Conservation (phyloP, 2,113 vertebrate genomes). For the Cyprinodon tularosa region DNA sequence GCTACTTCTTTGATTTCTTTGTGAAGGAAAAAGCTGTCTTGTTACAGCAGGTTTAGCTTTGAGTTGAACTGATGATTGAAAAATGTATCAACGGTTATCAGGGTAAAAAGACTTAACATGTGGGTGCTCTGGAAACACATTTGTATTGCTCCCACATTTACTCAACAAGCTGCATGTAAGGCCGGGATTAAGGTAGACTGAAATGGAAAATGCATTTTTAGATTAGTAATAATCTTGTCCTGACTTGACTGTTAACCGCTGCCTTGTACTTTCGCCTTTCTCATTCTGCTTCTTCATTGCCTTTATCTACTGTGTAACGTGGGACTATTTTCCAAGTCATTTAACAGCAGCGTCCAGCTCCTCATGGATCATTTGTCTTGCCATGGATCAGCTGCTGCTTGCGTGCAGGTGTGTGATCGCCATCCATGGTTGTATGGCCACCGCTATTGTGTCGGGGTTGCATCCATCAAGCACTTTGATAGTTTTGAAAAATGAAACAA, state of each 20-base stretch:
- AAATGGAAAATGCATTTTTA: conserved; percentile 43
- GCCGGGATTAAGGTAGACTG: conserved; percentile 33
- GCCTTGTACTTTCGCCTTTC: conserved; percentile 5
- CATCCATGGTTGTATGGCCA: conserved; percentile 47
- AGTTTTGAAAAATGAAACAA: conserved; percentile 29
- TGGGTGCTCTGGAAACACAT: conserved; percentile 10
- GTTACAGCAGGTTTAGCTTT: conserved; percentile 23
- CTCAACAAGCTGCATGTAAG: conserved; percentile 24
- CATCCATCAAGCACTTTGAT: conserved; percentile 57
- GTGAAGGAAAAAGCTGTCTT: conserved; percentile 17
- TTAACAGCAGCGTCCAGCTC: conserved; percentile 55
- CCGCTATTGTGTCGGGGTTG: conserved; percentile 45
- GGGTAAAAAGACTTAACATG: conserved; percentile 19
- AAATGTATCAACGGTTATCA: conserved; percentile 40
- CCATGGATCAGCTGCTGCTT: conserved; percentile 56
- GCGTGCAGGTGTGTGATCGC: conserved; percentile 75
- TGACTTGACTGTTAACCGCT: conserved; percentile 25
- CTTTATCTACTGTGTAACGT: conserved; percentile 41
- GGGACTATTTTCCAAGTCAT: conserved; percentile 72
- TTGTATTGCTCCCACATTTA: conserved; percentile 31
- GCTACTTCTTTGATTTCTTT: conserved; percentile 27
- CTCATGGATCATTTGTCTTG: conserved; percentile 68
- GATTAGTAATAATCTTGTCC: conserved; percentile 44
- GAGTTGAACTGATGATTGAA: conserved; percentile 44
- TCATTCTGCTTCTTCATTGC: conserved; percentile 20